Base-by-base conservation (phyloP, 2,888 invertebrate genomes). In the Drosophila niveifrons region DNA sequence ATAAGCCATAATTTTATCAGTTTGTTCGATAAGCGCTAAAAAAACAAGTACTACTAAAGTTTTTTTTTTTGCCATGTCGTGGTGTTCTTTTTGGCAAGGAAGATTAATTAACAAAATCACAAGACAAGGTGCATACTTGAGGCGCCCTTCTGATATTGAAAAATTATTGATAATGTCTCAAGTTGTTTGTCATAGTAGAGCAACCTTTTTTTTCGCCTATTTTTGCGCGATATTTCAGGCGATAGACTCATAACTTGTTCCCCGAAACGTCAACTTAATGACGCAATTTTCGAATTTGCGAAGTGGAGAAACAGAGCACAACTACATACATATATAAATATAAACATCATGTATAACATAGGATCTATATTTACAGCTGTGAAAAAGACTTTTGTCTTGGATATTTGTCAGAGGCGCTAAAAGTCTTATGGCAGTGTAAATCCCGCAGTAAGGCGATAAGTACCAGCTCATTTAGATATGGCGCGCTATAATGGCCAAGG, bases 11-110 rank as follows among this genome's bases (percentile, higher is more conserved):
- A 34, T 46, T 47, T 66, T 62, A 48, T 57, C 72, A 53, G 43
- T 31, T 58, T 29, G 15, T 13, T 47, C 23, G 72, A 73, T 74
- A 74, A 73, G 64, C 41, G 48, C 52, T 9, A 50, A 18, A 13
- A n/a, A 39, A 11, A 39, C 46, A 39, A 43, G 71, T 52, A 15
- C 15, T 34, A 9, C 23, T 52, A 8, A 17, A 15, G 39, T 47
- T 46, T 23, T 41, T 9, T 47, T 46, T 23, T 41, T 9, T 9
- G 41, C 7, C 11, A 50, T 58, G 28, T 63, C 13, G 34, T 13
- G 17, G 31, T 11, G n/a, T 36, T 0, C 23, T 23, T 23, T 36
- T 36, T 34, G 53, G 55, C 36, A 70, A 48, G 28, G 28, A 62
- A 47, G 48, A 62, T 57, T 17, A n/a, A 64, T 64, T 50, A 15